Conservation (phyloP, 2,113 vertebrate species). For the Gymnobelideus leadbeateri region DNA sequence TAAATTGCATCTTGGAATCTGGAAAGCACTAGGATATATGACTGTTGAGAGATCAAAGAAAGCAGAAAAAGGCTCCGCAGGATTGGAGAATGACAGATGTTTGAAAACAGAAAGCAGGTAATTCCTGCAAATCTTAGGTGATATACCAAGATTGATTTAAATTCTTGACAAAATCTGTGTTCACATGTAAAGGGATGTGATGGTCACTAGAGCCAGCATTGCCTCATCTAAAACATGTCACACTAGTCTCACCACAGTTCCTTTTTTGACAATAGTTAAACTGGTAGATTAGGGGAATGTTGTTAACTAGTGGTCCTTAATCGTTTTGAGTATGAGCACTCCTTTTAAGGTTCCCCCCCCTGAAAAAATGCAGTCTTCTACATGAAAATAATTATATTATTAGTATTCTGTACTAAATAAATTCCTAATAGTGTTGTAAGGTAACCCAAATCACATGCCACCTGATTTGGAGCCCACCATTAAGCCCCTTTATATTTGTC, state of each 20-base stretch:
- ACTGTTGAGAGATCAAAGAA: background rate
- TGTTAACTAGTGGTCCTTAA: background rate
- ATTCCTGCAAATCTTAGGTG: background rate
- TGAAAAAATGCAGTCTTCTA: background rate
- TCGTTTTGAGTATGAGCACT: background rate
- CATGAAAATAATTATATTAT: background rate
- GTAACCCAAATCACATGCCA: no score
- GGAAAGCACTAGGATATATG: no score
- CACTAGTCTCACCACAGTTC: background rate
- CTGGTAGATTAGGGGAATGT: background rate
- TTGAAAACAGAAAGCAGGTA: background rate
- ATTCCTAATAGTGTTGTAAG: no score
- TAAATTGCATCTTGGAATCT: no score
- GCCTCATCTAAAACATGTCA: background rate
- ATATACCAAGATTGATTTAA: background rate
- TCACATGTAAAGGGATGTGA: background rate
- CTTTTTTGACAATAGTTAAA: background rate
- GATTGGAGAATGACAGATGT: background rate
- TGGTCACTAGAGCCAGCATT: background rate
- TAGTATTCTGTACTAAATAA: background rate
- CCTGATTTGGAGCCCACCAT: no score
- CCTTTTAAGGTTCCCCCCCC: background rate
- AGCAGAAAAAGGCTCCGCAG: background rate
- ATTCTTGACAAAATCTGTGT: background rate
- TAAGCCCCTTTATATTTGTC: no score